Conservation (phyloP, 2,113 vertebrate species). For the Danionella cerebrum region DNA sequence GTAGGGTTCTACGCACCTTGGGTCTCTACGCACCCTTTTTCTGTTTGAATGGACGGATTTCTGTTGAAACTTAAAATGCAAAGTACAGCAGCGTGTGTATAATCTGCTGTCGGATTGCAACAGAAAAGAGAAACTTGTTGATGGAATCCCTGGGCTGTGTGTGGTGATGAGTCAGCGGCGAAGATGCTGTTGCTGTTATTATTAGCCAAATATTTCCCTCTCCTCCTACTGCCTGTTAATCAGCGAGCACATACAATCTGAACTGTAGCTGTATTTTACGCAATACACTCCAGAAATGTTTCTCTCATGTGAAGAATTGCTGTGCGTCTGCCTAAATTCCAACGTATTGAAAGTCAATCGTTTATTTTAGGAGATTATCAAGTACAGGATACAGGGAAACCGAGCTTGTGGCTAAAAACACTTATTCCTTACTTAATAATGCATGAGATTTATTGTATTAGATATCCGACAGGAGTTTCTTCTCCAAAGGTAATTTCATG, state of each 20-base stretch:
- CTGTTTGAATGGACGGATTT: too few relatives aligned
- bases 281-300: not conserved
- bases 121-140: not conserved
- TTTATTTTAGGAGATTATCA: conserved; percentile 11
- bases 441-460: not conserved
- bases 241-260: not conserved
- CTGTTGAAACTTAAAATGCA: not conserved
- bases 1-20: too few relatives aligned
- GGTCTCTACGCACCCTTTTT: too few relatives aligned
- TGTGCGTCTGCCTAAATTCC: too few relatives aligned
- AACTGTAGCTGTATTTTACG: not conserved
- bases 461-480: too few relatives aligned
- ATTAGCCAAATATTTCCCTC: not conserved
- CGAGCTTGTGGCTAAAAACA: not conserved
- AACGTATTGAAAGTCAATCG: conserved; percentile 14
- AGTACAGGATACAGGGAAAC: not conserved
- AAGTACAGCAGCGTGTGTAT: not conserved
- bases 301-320: too few relatives aligned
- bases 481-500: too few relatives aligned
- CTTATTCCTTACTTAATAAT: not conserved
- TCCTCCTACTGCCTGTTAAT: not conserved
- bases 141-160: not conserved
- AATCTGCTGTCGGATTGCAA: not conserved
- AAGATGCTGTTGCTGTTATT: not conserved
- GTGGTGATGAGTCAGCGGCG: not conserved